Conservation (phyloP, 2,113 vertebrate genomes). For the Gavialis gangeticus region DNA sequence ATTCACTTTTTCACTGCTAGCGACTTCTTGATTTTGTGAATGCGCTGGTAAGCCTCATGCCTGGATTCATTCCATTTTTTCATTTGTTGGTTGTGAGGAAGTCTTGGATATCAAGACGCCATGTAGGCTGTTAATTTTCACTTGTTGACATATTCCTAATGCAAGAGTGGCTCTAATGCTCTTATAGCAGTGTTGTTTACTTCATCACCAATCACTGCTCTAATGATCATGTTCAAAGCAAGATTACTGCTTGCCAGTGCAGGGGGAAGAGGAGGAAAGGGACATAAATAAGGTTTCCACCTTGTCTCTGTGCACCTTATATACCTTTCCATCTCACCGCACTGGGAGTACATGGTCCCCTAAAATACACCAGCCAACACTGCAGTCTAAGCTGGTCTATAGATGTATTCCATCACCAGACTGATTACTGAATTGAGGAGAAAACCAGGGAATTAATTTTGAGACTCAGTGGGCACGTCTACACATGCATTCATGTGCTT, state of each 20-base stretch:
- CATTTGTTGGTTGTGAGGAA: not conserved
- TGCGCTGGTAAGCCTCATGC: not conserved
- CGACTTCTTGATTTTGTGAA: not conserved
- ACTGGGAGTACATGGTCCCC: not conserved
- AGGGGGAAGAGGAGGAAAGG: not conserved
- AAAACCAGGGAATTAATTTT: not conserved
- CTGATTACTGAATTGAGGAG: not conserved
- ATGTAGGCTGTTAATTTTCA: not conserved
- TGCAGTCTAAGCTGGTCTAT: not conserved
- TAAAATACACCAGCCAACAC: not conserved
- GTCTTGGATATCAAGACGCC: not conserved
- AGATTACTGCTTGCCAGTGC: accelerated
- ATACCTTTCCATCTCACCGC: not conserved
- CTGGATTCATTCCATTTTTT: not conserved
- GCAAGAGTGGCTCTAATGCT: not conserved
- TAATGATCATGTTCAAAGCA: not conserved
- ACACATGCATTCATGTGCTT: no score
- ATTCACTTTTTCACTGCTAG: not conserved
- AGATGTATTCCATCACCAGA: not conserved
- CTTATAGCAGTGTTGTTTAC: not conserved
- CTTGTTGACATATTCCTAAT: not conserved
- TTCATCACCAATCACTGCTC: not conserved
- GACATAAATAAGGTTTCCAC: not conserved
- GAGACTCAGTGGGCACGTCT: not conserved
- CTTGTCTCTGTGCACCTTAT: not conserved